Conservation (phyloP, 1,140 invertebrate species). For the Ceratina japonica region DNA sequence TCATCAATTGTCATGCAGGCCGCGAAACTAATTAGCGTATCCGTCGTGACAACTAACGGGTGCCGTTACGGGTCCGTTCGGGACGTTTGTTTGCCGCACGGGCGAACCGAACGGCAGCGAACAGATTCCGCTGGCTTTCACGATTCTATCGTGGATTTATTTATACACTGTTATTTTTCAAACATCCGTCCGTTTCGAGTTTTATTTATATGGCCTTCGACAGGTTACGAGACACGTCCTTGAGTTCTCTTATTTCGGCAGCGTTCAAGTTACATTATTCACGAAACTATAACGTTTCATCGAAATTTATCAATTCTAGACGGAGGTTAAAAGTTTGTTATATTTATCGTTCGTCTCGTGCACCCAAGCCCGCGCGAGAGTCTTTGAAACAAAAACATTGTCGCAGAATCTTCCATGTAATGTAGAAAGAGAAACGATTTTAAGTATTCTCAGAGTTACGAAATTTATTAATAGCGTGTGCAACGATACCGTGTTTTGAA, state of each 20-base stretch:
- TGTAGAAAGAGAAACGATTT: background rate
- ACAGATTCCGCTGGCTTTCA: no score
- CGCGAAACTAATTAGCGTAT: conserved; percentile 13
- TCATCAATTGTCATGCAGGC: conserved; percentile 42
- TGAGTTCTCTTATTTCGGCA: background rate
- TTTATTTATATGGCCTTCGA: background rate
- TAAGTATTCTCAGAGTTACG: background rate
- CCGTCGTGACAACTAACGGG: conserved; percentile 16
- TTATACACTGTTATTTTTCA: background rate
- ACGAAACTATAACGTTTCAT: background rate
- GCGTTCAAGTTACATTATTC: background rate
- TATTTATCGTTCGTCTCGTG: background rate
- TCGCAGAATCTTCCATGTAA: background rate
- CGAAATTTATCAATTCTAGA: background rate
- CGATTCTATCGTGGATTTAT: conserved; percentile 14
- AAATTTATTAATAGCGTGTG: no score
- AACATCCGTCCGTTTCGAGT: conserved; percentile 3
- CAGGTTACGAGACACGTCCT: conserved; percentile 37
- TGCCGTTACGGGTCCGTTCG: background rate
- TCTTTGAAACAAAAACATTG: background rate
- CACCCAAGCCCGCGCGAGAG: background rate
- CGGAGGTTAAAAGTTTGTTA: conserved; percentile 2
- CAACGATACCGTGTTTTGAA: no score
- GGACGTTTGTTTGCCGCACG: no score
- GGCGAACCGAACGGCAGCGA: no score